Conservation (phyloP, 1,140 invertebrate species). For the Drosophila nebulosa region DNA sequence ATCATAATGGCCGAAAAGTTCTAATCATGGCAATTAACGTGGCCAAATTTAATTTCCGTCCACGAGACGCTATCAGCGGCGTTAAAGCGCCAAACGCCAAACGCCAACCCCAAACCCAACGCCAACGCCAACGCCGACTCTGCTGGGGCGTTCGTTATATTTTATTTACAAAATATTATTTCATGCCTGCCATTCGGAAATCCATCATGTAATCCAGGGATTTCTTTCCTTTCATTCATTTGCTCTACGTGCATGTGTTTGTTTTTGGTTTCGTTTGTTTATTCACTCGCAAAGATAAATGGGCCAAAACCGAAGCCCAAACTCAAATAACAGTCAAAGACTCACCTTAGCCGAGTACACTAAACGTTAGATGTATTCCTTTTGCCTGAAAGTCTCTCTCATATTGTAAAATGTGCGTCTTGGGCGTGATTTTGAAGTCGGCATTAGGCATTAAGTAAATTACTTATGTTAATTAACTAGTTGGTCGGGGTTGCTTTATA, state of each 20-base stretch:
- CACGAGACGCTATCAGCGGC: constrained; percentile 56
- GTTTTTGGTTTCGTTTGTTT: constrained; percentile 24
- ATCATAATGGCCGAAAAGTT: constrained; percentile 75
- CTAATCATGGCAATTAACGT: constrained; percentile 77
- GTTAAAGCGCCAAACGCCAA: constrained; percentile 6
- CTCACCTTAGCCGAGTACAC: background rate
- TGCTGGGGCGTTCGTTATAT: constrained; percentile 10
- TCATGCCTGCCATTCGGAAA: constrained; percentile 55
- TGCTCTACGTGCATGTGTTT: background rate
- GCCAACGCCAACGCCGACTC: background rate
- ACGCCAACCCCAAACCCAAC: background rate
- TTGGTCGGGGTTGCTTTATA: constrained; percentile 29
- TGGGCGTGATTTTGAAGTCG: constrained; percentile 33
- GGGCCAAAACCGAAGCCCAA: constrained; percentile 11
- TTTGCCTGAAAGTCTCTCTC: background rate
- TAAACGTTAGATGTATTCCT: background rate
- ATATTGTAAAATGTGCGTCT: constrained; percentile 39
- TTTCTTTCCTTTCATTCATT: constrained; percentile 35
- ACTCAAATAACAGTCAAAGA: background rate
- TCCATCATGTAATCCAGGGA: constrained; percentile 70
- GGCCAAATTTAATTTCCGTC: constrained; percentile 76
- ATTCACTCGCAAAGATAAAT: constrained; percentile 62
- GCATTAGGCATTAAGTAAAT: constrained; percentile 54
- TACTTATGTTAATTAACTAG: constrained; percentile 76
- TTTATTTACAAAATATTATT: constrained; percentile 78